Evolutionary conservation across 2,888 invertebrate genomes (phyloP).

Genomic region (Frankliniella intonsa): DNA sequence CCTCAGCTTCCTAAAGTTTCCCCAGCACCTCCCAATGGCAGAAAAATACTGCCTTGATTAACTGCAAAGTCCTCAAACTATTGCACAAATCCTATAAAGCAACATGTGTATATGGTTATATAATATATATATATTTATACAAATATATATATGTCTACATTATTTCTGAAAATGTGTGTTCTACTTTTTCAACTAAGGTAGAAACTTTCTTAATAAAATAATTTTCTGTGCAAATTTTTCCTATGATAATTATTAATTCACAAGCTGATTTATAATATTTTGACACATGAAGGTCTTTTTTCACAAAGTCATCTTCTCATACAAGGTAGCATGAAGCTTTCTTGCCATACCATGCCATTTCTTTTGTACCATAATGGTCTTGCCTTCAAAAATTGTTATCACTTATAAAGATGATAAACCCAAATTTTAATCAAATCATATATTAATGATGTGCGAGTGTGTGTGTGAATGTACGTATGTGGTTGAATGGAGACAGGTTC

Average conservation of each 20-base stretch:
- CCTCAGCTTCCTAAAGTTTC: background rate
- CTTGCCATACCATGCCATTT: slow-evolving; percentile 26
- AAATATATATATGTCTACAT: background rate
- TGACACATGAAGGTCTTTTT: slow-evolving; percentile 18
- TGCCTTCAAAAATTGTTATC: slow-evolving; percentile 23
- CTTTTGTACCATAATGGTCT: slow-evolving; percentile 23
- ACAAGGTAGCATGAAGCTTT: slow-evolving; percentile 25
- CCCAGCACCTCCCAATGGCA: too few species aligned
- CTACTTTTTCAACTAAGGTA: slow-evolving; percentile 27
- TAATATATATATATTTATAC: background rate
- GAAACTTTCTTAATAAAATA: slow-evolving; percentile 25
- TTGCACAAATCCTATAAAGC: slow-evolving; percentile 16
- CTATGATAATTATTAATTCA: slow-evolving; percentile 25
- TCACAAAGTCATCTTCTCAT: slow-evolving; percentile 25
- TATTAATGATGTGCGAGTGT: slow-evolving; percentile 20
- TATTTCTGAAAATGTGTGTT: slow-evolving; percentile 24
- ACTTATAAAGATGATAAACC: slow-evolving; percentile 25
- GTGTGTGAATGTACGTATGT: background rate
- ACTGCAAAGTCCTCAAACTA: slow-evolving; percentile 13
- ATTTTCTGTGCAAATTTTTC: slow-evolving; percentile 25
- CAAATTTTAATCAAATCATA: slow-evolving; percentile 24
- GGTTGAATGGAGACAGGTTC: slow-evolving; percentile 19
- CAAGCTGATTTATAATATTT: slow-evolving; percentile 27
- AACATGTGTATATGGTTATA: background rate
- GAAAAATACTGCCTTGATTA: background rate